These are phyloP conservation scores for Pogonomyrmex barbatus DNA, from an alignment of 1,140 invertebrate genomes.

Conservation along the genomic window DNA sequence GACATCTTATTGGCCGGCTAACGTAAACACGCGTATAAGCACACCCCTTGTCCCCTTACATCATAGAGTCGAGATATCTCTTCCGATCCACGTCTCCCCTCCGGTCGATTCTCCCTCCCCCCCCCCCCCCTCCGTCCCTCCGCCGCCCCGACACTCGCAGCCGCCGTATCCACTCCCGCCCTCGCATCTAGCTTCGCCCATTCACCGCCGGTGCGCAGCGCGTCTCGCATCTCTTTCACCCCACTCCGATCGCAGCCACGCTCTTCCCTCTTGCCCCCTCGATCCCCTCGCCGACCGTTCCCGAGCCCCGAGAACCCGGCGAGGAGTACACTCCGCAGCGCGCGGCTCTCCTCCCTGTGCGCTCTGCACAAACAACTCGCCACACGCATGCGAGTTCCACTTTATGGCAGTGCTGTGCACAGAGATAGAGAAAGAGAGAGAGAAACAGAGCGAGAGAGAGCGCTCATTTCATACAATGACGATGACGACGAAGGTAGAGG, in stretches of 20 bases:
- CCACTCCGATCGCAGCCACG: conserved; percentile 13
- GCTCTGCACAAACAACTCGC: conserved; percentile 44
- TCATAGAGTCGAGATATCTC: conserved; percentile 61
- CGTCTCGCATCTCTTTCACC: conserved; percentile 55
- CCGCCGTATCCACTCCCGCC: conserved; percentile 32
- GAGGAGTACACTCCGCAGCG: conserved; percentile 7
- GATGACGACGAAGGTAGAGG: conserved; percentile 23
- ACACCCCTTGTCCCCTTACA: conserved; percentile 66
- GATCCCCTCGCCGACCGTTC: neutral
- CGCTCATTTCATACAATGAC: conserved; percentile 25
- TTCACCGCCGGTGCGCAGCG: conserved; percentile 54
- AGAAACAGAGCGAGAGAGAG: conserved; percentile 6
- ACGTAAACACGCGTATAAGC: conserved; percentile 63
- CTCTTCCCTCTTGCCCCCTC: neutral
- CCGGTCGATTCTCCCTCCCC: neutral
- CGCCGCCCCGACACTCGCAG: neutral
- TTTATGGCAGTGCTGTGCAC: conserved; percentile 1
- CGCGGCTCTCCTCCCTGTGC: conserved; percentile 33
- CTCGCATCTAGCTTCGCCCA: conserved; percentile 50
- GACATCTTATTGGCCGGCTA: conserved; percentile 64
- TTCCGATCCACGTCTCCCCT: conserved; percentile 30
- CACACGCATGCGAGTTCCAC: conserved; percentile 57
- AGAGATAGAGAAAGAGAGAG: neutral
- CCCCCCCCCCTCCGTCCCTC: neutral
- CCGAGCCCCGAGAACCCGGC: conserved; percentile 27